phyloP scores from a whole-genome alignment of 2,888 invertebrate genomes.

The Carcina quercana region DNA sequence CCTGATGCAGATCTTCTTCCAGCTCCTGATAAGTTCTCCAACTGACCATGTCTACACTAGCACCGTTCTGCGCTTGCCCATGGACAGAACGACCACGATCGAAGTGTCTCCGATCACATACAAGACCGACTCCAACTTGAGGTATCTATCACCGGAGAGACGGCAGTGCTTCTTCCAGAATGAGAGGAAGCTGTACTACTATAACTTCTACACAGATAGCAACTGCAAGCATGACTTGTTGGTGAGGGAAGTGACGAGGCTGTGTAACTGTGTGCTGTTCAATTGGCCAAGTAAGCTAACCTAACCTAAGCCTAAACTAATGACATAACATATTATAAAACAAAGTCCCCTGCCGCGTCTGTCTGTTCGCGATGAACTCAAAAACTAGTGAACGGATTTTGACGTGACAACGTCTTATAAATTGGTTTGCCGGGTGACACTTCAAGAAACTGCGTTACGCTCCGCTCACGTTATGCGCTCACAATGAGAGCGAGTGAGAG shows the following conservation, averaged over 20 bases:
- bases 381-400: too few relatives aligned
- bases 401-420: too few relatives aligned
- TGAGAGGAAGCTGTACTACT: constrained; percentile 50
- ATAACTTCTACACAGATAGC: constrained; percentile 65
- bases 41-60: constrained; percentile 59
- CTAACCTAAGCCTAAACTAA: too few relatives aligned
- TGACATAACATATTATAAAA: too few relatives aligned
- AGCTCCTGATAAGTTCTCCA: constrained; percentile 59
- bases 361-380: too few relatives aligned
- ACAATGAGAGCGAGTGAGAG: too few relatives aligned
- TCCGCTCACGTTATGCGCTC: too few relatives aligned
- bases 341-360: too few relatives aligned
- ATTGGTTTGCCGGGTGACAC: too few relatives aligned
- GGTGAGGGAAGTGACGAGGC: constrained; percentile 51
- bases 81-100: constrained; percentile 61
- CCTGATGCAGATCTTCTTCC: constrained; percentile 5
- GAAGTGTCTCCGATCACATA: constrained; percentile 59
- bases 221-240: constrained; percentile 71
- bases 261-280: constrained; percentile 60
- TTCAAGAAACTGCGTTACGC: too few relatives aligned
- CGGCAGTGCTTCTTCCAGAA: constrained; percentile 63
- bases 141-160: constrained; percentile 38
- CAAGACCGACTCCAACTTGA: constrained; percentile 48
- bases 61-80: constrained; percentile 56
- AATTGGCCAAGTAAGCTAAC: constrained; percentile 67